These are phyloP conservation scores for Idaea straminata DNA, from an alignment of 2,888 invertebrate species.

Conservation along the genomic window DNA sequence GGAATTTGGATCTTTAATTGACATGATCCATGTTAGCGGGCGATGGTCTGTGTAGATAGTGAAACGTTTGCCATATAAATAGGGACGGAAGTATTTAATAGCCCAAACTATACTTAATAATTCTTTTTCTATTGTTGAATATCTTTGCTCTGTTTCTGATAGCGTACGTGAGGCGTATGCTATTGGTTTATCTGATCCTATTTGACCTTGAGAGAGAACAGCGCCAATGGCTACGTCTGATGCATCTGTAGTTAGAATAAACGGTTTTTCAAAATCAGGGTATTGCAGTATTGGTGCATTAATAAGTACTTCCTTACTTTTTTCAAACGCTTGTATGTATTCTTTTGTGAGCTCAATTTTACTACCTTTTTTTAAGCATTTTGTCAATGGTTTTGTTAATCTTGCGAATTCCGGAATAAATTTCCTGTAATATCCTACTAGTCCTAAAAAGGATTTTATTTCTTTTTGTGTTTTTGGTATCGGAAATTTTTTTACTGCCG, in stretches of 20 bases:
- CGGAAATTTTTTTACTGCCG: background rate
- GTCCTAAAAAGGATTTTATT: conserved; percentile 36
- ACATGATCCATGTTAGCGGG: conserved; percentile 21
- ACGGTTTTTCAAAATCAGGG: conserved; percentile 29
- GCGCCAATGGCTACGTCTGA: conserved; percentile 28
- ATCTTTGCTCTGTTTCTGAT: conserved; percentile 29
- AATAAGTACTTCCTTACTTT: conserved; percentile 13
- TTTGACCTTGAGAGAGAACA: conserved; percentile 27
- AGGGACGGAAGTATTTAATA: conserved; percentile 42
- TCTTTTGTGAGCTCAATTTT: conserved; percentile 16
- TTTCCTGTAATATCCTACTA: conserved; percentile 48
- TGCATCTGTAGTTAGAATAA: conserved; percentile 29
- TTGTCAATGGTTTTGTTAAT: conserved; percentile 36
- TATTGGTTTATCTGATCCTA: conserved; percentile 28
- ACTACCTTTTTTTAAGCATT: conserved; percentile 29
- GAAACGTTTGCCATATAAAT: conserved; percentile 26
- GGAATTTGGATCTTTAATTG: conserved; percentile 25
- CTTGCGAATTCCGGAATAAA: conserved; percentile 40
- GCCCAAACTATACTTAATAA: conserved; percentile 35
- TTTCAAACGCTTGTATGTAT: conserved; percentile 17
- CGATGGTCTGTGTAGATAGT: conserved; percentile 24
- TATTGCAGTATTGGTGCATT: conserved; percentile 39
- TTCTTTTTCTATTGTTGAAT: conserved; percentile 40
- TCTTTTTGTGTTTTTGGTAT: conserved; percentile 20
- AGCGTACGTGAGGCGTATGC: conserved; percentile 16